phyloP scores from a whole-genome alignment of 2,113 vertebrate species.

The Philantomba maxwellii region DNA sequence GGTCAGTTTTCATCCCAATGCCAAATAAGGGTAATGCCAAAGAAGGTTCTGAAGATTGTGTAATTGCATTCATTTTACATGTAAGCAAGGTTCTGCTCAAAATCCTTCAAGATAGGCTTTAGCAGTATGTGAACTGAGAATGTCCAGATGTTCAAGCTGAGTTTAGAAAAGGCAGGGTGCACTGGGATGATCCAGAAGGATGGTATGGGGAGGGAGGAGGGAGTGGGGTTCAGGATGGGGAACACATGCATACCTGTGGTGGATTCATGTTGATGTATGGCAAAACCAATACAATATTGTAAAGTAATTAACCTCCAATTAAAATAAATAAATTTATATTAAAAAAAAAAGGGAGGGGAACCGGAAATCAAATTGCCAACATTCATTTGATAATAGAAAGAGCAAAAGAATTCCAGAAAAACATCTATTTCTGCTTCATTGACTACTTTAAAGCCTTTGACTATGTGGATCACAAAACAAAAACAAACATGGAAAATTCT shows the following conservation, averaged over 20 bases:
- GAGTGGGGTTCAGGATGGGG: too few relatives aligned
- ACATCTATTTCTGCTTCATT: neutral
- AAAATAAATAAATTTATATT: too few relatives aligned
- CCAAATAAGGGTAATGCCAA: neutral
- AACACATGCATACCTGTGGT: too few relatives aligned
- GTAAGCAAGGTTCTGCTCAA: neutral
- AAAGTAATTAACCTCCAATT: too few relatives aligned
- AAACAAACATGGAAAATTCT: neutral
- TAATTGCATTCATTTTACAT: neutral
- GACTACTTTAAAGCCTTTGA: neutral
- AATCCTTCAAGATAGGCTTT: neutral
- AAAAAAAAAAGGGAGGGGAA: neutral
- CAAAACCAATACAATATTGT: too few relatives aligned
- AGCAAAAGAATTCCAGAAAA: neutral
- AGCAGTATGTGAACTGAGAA: neutral
- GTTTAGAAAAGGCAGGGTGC: neutral
- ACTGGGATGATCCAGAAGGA: too few relatives aligned
- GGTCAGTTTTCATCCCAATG: neutral
- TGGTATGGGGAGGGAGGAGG: too few relatives aligned
- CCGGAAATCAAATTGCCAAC: neutral
- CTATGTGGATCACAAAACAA: neutral
- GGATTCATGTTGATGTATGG: too few relatives aligned
- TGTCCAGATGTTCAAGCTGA: neutral
- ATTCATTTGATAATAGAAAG: neutral
- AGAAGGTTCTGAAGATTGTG: neutral